Conservation (phyloP, 92 coral and sea anemone species). For the Epizoanthus scotinus region DNA sequence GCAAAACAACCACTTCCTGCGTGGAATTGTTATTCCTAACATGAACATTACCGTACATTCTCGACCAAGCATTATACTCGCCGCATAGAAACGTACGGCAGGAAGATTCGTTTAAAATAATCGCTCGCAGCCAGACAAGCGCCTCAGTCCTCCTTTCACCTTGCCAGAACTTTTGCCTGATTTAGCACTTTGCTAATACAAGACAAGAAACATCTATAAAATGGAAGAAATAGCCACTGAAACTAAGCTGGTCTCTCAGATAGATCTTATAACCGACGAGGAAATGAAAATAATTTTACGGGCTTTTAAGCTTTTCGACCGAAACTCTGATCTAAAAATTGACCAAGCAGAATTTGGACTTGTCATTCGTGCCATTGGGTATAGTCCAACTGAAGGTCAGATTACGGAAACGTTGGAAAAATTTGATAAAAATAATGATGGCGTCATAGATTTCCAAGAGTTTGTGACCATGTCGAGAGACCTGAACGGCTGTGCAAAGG, state of each 20-base stretch:
- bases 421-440: slow-evolving; percentile 78
- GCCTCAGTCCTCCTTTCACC: neutral
- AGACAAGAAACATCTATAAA: neutral
- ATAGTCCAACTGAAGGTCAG: slow-evolving; percentile 68
- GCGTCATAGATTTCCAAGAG: slow-evolving; percentile 85
- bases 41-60: neutral
- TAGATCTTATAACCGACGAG: slow-evolving; percentile 42
- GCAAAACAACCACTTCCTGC: slow-evolving; percentile 22
- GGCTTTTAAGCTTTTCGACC: slow-evolving; percentile 77
- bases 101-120: neutral
- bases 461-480: slow-evolving; percentile 78
- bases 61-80: neutral
- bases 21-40: neutral
- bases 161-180: neutral
- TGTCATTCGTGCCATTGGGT: slow-evolving; percentile 81
- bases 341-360: slow-evolving; percentile 72
- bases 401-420: slow-evolving; percentile 58
- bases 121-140: neutral
- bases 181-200: neutral
- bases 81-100: neutral
- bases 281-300: slow-evolving; percentile 69
- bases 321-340: slow-evolving; percentile 68
- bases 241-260: neutral
- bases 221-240: slow-evolving; percentile 18
- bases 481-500: slow-evolving; percentile 69